Conservation (phyloP, 2,797 vertebrate genomes). For the Falco columbarius region DNA sequence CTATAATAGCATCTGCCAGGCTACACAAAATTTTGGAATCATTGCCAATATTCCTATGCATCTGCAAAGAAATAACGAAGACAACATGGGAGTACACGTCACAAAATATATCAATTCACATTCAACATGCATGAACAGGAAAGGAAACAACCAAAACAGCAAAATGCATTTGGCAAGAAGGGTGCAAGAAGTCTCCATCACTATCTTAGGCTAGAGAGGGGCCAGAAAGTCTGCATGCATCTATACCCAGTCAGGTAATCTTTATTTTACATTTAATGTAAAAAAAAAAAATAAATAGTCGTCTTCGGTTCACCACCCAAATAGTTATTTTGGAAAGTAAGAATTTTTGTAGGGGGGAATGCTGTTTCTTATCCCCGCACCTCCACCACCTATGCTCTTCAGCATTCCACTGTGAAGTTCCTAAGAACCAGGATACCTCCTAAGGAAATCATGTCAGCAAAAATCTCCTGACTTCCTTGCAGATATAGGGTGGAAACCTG, state of each 20-base stretch:
- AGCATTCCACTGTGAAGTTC: background rate
- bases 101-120: background rate
- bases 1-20: background rate
- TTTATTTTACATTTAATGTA: background rate
- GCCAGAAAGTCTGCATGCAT: background rate
- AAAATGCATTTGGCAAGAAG: background rate
- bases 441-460: background rate
- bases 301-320: background rate
- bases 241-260: background rate
- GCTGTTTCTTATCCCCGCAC: background rate
- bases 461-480: background rate
- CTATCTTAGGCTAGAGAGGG: background rate
- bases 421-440: background rate
- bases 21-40: background rate
- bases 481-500: background rate
- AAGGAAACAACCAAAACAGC: background rate
- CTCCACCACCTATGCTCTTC: background rate
- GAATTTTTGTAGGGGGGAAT: accelerated
- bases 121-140: background rate
- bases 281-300: background rate
- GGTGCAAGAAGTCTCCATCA: background rate
- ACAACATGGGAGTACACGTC: background rate
- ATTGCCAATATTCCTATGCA: background rate
- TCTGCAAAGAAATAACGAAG: background rate
- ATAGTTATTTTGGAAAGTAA: background rate